A percentile compares a stretch with the other conserved stretches of the same genome.
Evolutionary conservation across 2,888 invertebrate species (phyloP).

Genomic region (Anoplius nigerrimus): DNA sequence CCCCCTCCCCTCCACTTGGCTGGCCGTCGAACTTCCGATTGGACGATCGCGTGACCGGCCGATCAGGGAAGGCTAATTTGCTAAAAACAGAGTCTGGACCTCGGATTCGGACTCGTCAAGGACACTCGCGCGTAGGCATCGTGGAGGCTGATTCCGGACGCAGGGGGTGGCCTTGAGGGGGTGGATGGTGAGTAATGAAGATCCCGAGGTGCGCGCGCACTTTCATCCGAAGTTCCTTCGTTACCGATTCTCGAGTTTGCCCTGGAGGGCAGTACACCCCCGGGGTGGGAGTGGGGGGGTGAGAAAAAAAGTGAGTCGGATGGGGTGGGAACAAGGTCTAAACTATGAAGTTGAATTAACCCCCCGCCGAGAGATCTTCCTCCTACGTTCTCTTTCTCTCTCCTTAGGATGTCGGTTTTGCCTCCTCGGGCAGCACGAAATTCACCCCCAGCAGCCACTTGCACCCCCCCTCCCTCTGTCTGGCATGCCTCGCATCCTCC

Average conservation of each 20-base stretch:
- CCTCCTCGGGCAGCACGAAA: too few relatives aligned
- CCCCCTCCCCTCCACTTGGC: too few relatives aligned
- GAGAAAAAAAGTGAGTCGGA: neutral
- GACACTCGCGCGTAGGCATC: too few relatives aligned
- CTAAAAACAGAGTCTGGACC: too few relatives aligned
- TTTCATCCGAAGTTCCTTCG: slow-evolving; percentile 24
- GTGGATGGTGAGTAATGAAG: neutral
- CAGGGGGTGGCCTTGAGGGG: too few relatives aligned
- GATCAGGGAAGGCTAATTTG: too few relatives aligned
- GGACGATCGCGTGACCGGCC: too few relatives aligned
- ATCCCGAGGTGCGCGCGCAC: neutral
- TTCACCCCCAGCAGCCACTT: too few relatives aligned
- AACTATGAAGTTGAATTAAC: slow-evolving; percentile 53
- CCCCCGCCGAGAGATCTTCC: slow-evolving; percentile 1
- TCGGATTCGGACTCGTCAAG: too few relatives aligned
- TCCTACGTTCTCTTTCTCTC: neutral
- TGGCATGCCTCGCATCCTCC: neutral
- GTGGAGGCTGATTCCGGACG: too few relatives aligned
- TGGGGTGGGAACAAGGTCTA: slow-evolving; percentile 32
- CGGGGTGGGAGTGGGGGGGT: neutral
- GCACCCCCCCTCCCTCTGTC: neutral
- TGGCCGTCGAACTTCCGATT: too few relatives aligned
- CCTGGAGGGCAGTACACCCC: slow-evolving; percentile 13
- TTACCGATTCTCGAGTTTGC: slow-evolving; percentile 39
- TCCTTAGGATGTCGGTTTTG: too few relatives aligned